These are phyloP conservation scores for Drosophila orosa DNA, from an alignment of 1,140 invertebrate species.

Conservation along the genomic window DNA sequence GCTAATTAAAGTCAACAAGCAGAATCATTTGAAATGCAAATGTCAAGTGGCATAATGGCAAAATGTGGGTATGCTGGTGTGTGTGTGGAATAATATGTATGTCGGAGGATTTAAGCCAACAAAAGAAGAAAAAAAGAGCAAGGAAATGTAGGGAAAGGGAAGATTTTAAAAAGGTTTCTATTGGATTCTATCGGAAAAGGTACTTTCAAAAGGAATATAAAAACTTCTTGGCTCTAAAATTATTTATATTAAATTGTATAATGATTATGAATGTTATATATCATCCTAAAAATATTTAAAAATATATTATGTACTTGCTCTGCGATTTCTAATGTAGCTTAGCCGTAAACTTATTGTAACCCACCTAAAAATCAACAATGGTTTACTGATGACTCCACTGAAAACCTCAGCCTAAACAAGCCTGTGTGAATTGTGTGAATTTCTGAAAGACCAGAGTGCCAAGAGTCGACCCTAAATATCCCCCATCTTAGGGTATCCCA, in stretches of 20 bases:
- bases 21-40: conserved; percentile 74
- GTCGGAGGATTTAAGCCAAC: conserved; percentile 26
- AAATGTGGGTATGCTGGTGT: conserved; percentile 6
- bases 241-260: not conserved
- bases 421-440: not conserved
- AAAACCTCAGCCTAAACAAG: not conserved
- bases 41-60: conserved; percentile 63
- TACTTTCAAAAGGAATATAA: not conserved
- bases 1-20: conserved; percentile 79
- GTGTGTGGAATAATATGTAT: conserved; percentile 16
- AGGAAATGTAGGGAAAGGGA: not conserved
- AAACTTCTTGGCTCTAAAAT: not conserved
- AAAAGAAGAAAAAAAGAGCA: conserved; percentile 19
- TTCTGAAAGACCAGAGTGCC: rapidly evolving
- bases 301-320: not conserved
- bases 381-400: not conserved
- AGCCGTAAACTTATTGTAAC: no score
- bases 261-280: no score
- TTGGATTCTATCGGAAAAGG: not conserved
- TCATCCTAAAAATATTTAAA: not conserved
- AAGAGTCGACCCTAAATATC: not conserved
- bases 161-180: not conserved
- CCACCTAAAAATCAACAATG: no score
- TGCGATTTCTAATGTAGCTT: not conserved
- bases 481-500: not conserved